Conservation (phyloP, 2,888 invertebrate genomes). For the Drosophila mulleri region DNA sequence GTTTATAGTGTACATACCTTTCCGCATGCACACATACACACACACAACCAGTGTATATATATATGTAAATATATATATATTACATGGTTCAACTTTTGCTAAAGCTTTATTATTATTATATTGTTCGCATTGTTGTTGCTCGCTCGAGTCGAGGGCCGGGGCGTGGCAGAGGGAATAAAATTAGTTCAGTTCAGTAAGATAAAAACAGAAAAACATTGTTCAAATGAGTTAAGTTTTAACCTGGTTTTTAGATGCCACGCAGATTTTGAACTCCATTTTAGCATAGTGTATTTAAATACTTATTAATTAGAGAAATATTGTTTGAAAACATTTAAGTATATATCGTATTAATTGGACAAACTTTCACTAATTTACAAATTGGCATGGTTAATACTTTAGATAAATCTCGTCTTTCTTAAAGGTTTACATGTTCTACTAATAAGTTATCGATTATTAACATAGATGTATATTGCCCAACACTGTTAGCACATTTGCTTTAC, state of each 20-base stretch:
- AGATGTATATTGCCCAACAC: background rate
- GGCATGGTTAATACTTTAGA: too few species aligned
- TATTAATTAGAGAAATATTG: background rate
- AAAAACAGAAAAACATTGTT: background rate
- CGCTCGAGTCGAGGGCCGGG: background rate
- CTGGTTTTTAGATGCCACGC: constrained; percentile 19
- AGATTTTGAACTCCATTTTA: background rate
- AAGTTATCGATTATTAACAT: background rate
- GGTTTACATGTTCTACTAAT: too few species aligned
- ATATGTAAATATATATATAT: constrained; percentile 18
- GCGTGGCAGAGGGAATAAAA: constrained; percentile 20
- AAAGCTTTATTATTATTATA: constrained; percentile 67
- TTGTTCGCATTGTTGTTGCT: constrained; percentile 39
- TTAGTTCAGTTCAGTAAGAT: constrained; percentile 14
- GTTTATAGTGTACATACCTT: background rate
- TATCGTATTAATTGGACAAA: background rate
- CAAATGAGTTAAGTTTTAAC: constrained; percentile 30
- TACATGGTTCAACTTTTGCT: constrained; percentile 52
- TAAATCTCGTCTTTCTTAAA: too few species aligned
- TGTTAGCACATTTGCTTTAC: background rate
- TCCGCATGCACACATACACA: background rate
- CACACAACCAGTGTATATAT: background rate
- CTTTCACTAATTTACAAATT: too few species aligned
- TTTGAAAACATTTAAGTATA: background rate
- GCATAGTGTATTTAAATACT: background rate